phyloP scores from a whole-genome alignment of 2,797 vertebrate species.

The Propithecus deckenii region DNA sequence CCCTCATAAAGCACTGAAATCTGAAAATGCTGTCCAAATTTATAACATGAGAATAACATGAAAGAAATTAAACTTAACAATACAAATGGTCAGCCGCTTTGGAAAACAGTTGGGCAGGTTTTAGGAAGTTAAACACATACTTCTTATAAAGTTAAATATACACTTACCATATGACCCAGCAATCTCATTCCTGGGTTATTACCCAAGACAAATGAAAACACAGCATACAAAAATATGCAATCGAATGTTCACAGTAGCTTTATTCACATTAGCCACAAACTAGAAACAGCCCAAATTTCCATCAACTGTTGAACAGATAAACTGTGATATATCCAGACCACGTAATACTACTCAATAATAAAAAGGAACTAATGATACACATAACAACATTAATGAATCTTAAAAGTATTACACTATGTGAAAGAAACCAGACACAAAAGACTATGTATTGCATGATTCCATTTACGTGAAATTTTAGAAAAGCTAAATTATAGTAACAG shows the following conservation, averaged over 20 bases:
- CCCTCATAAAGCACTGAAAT: neutral
- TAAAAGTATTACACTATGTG: neutral
- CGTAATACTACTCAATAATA: neutral
- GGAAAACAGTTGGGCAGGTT: neutral
- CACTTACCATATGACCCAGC: conserved; percentile 26
- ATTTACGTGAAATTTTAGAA: neutral
- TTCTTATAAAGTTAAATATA: neutral
- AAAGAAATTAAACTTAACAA: conserved; percentile 1
- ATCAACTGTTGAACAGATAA: neutral
- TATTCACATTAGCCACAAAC: neutral
- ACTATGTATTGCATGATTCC: neutral
- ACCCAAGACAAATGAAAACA: neutral
- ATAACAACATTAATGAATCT: neutral
- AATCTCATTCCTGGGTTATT: conserved; percentile 20
- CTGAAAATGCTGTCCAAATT: conserved; percentile 21
- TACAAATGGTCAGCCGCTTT: neutral
- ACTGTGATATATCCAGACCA: neutral
- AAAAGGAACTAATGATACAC: neutral
- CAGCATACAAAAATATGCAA: neutral
- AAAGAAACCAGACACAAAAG: neutral
- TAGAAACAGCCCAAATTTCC: neutral
- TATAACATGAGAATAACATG: neutral
- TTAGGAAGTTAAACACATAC: neutral
- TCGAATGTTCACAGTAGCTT: neutral
- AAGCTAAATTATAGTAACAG: conserved; percentile 25